phyloP scores from a whole-genome alignment of 2,113 vertebrate species.

The Clarias gariepinus region DNA sequence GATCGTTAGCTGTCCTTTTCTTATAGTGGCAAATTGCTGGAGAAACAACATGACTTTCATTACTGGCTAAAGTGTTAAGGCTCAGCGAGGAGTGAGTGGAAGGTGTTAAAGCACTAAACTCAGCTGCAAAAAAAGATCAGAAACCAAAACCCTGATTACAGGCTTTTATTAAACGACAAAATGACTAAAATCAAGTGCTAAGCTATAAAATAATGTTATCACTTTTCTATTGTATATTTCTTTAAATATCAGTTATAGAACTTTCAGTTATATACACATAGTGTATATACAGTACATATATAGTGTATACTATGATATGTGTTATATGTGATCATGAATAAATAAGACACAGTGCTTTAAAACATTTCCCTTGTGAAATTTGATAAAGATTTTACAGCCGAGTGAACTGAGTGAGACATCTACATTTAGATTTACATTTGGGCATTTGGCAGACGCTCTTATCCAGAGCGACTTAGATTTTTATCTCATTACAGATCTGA shows the following conservation, averaged over 20 bases:
- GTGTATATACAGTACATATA: too few species aligned
- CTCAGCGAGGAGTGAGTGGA: slow-evolving; percentile 1
- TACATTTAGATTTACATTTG: too few species aligned
- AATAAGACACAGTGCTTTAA: too few species aligned
- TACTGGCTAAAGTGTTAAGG: neutral
- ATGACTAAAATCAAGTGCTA: neutral
- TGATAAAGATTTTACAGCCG: too few species aligned
- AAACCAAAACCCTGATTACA: neutral
- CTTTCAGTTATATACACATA: too few species aligned
- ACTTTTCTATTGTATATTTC: too few species aligned
- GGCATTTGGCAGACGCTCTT: too few species aligned
- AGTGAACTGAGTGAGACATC: too few species aligned
- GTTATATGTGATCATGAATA: neutral
- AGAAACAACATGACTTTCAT: slow-evolving; percentile 7
- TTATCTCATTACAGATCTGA: too few species aligned
- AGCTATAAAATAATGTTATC: neutral
- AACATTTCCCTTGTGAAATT: too few species aligned
- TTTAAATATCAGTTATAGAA: too few species aligned
- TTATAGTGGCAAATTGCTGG: neutral
- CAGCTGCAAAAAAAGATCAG: neutral
- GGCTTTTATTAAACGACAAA: neutral
- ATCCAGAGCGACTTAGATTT: too few species aligned
- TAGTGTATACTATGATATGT: neutral
- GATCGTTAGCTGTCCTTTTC: neutral
- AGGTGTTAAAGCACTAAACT: neutral